phyloP scores from a whole-genome alignment of 2,797 vertebrate genomes.

The Hemitrygon akajei region DNA sequence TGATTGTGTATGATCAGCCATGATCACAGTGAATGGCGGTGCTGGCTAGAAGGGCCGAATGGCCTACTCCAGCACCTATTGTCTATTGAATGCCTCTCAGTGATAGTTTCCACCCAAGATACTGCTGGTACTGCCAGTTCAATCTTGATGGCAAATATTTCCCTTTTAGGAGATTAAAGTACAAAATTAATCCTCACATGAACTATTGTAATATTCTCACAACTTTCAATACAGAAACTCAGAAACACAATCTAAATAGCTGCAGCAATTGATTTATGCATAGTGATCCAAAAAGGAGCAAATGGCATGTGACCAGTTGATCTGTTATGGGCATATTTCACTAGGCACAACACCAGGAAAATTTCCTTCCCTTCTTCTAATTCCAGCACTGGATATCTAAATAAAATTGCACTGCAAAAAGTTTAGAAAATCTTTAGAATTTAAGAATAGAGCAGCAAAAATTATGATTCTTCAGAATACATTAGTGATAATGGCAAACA shows the following conservation, averaged over 20 bases:
- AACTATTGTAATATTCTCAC: background rate
- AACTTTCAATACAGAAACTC: background rate
- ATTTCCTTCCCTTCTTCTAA: background rate
- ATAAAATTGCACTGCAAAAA: background rate
- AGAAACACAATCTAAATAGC: too few relatives aligned
- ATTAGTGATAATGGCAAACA: background rate
- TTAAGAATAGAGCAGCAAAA: background rate
- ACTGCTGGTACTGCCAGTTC: background rate
- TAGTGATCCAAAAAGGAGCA: background rate
- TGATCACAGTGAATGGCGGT: too few relatives aligned
- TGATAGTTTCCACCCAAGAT: background rate
- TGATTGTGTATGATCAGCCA: too few relatives aligned
- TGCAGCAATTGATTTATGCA: background rate
- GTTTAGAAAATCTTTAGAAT: background rate
- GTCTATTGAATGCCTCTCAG: background rate
- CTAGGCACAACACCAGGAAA: background rate
- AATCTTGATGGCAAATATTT: background rate
- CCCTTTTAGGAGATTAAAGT: background rate
- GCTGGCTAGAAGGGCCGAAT: too few relatives aligned
- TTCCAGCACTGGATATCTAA: background rate
- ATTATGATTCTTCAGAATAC: background rate
- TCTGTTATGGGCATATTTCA: background rate
- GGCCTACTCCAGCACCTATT: too few relatives aligned
- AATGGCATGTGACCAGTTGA: background rate
- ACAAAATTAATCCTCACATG: background rate